phyloP scores from a whole-genome alignment of 2,797 vertebrate genomes.

The Schizopygopsis pylzovi region DNA sequence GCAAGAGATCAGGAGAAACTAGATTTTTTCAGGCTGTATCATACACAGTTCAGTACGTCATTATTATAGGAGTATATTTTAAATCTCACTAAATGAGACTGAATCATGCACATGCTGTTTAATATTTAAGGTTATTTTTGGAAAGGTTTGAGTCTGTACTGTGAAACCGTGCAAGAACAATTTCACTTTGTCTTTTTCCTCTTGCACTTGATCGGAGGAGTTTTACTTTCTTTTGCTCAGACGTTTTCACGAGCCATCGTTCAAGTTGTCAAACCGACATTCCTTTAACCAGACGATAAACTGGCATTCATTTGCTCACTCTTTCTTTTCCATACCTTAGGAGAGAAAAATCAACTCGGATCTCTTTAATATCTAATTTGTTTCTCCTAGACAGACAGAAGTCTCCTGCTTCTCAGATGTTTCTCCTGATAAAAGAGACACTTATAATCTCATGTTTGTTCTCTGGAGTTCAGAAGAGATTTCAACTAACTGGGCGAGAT shows the following conservation, averaged over 20 bases:
- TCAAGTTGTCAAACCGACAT: slow-evolving; percentile 32
- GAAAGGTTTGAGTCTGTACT: background rate
- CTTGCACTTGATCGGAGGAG: background rate
- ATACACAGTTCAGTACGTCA: background rate
- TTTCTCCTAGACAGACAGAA: background rate
- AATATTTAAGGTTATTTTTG: background rate
- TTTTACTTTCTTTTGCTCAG: background rate
- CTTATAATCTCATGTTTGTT: background rate
- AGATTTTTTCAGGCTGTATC: slow-evolving; percentile 4
- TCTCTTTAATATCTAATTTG: background rate
- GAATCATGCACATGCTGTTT: background rate
- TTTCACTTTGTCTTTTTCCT: background rate
- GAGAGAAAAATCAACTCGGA: background rate
- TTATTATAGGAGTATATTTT: too few species aligned
- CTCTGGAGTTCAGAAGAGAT: background rate
- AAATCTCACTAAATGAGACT: too few species aligned
- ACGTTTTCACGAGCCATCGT: background rate
- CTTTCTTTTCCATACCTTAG: background rate
- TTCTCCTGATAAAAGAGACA: background rate
- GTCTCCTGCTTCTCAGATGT: background rate
- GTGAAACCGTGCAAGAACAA: background rate
- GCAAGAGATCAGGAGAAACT: slow-evolving; percentile 34
- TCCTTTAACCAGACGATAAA: slow-evolving; percentile 24
- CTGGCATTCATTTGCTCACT: slow-evolving; percentile 9
- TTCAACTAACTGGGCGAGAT: background rate